phyloP scores from a whole-genome alignment of 1,140 invertebrate species.

The Drosophila ironensis region DNA sequence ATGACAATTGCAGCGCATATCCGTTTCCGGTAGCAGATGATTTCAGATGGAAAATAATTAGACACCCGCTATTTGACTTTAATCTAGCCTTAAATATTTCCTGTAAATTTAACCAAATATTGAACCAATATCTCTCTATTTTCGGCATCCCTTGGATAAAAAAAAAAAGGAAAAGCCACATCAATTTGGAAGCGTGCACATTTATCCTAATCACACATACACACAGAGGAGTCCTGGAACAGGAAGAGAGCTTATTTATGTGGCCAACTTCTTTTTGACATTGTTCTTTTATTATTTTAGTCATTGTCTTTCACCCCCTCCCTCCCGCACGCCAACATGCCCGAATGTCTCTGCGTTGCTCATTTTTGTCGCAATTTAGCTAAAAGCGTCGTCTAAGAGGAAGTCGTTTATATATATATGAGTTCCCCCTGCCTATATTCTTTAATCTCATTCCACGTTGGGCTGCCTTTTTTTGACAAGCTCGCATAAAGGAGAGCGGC shows the following conservation, averaged over 20 bases:
- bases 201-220: constrained; percentile 76
- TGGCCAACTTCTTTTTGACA: constrained; percentile 69
- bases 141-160: neutral
- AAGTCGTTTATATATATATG: constrained; percentile 74
- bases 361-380: constrained; percentile 80
- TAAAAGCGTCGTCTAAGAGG: constrained; percentile 78
- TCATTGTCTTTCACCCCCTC: constrained; percentile 24
- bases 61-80: too few relatives aligned
- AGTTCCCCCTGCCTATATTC: constrained; percentile 30
- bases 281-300: constrained; percentile 79
- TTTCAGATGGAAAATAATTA: neutral
- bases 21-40: constrained; percentile 50
- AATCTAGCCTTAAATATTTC: too few relatives aligned
- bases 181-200: constrained; percentile 75
- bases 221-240: constrained; percentile 11
- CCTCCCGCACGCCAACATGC: neutral
- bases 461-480: constrained; percentile 18
- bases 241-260: constrained; percentile 65
- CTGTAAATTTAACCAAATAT: too few relatives aligned
- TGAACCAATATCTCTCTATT: neutral
- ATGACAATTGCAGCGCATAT: constrained; percentile 79
- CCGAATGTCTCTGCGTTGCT: constrained; percentile 24
- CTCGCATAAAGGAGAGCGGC: constrained; percentile 23
- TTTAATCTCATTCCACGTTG: constrained; percentile 35
- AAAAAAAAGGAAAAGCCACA: constrained; percentile 37